Base-by-base conservation (phyloP, 1,140 invertebrate genomes). In the Brachionus asplanchnoidis region DNA sequence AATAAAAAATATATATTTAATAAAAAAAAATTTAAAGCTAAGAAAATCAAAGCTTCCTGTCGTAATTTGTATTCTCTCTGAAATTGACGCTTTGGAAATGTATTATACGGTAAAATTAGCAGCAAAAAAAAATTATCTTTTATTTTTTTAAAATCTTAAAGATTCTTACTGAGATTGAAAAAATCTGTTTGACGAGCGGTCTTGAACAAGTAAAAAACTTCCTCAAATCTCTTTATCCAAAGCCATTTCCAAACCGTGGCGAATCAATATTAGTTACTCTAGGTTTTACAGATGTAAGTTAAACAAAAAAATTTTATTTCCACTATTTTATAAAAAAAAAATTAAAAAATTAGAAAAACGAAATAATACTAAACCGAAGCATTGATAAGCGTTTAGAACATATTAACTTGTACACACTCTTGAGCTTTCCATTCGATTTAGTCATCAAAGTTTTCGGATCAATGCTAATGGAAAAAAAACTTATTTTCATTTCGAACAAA, bases 71-170 rank as follows among this genome's bases (percentile, higher is more conserved):
- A 60, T 82, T 23, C 17, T 82, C 0, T 82, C 79, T 32, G 32
- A 82, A 60, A 65, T 82, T 11, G 79, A 82, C 32, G 79, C 79
- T 65, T 60, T 82, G 12, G 65, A 82, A 82, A 82, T 82, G 79
- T 82, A 82, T 46, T 82, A 60, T 42, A 82, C 53, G 11, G 77
- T 80, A 80, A 80, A 40, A 32, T 40, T 56, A 14, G 9, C 46
- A 17, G n/a, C n/a, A 53, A 17, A 14, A 14, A 14, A 53, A n/a
- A 17, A 5, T 17, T n/a, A 4, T n/a, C 14, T 3, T 17, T 6
- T n/a, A 2, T 53, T 53, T 14, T 17, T 6, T 6, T 20, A 9
- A 20, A 20, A 23, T 26, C 32, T 53, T 12, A 32, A 56, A 80
- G 77, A 82, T 82, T 82, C 26, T 82, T 17, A 68, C 36, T 36